Evolutionary conservation across 2,113 vertebrate species (phyloP).

Genomic region (Merops nubicus): DNA sequence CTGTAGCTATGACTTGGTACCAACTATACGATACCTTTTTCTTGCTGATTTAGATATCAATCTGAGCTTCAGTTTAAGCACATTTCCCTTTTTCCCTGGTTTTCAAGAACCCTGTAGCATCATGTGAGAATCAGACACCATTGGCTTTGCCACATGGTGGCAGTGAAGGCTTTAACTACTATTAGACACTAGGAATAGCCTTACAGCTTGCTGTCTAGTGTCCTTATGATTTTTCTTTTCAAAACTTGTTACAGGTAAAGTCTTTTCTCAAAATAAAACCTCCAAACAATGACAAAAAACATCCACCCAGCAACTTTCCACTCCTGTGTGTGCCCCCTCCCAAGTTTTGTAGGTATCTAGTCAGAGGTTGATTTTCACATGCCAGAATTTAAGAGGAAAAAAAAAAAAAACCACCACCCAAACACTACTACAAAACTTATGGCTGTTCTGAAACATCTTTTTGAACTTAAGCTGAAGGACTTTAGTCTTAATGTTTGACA

Average conservation of each 20-base stretch:
- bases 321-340: not conserved
- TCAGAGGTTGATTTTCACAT: not conserved
- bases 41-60: not conserved
- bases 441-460: not conserved
- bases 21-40: not conserved
- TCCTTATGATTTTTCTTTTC: not conserved
- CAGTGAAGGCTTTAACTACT: conserved; percentile 51
- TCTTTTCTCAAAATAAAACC: not conserved
- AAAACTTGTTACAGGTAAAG: not conserved
- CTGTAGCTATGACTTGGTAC: not conserved
- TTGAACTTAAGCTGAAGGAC: not conserved
- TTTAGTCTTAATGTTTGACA: not conserved
- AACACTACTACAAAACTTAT: not conserved
- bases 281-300: not conserved
- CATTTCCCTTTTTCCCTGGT: not conserved
- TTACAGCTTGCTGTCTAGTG: not conserved
- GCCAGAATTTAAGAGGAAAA: not conserved
- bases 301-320: not conserved
- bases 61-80: not conserved
- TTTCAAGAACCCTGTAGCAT: not conserved
- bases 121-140: not conserved
- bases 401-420: not conserved
- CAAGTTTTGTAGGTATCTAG: not conserved
- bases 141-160: conserved; percentile 57
- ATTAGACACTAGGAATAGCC: not conserved